Conservation (phyloP, 2,797 vertebrate species). For the Sternotherus odoratus region DNA sequence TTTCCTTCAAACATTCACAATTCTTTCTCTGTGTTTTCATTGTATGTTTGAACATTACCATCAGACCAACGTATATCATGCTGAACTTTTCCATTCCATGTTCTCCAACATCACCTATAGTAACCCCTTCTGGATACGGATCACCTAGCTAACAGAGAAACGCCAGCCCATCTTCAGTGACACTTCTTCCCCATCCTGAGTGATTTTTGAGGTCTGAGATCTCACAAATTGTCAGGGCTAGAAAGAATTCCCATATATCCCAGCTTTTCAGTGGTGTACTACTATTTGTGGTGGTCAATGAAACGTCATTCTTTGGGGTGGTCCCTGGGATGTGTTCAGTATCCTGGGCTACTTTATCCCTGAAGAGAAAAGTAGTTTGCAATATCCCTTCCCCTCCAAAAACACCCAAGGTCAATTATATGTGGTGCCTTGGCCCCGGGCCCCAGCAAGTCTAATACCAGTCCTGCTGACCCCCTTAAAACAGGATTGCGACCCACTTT, state of each 20-base stretch:
- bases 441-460: no score
- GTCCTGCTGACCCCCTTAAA: no score
- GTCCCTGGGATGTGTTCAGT: background rate
- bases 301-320: background rate
- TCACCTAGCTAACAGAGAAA: background rate
- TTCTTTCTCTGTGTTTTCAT: background rate
- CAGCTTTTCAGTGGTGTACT: background rate
- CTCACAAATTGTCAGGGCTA: background rate
- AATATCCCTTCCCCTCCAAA: background rate
- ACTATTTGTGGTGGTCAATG: background rate
- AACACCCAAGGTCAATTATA: background rate
- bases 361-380: background rate
- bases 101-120: background rate
- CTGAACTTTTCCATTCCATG: background rate
- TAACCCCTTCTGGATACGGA: background rate
- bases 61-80: background rate
- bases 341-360: background rate
- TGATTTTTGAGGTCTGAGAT: background rate
- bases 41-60: background rate
- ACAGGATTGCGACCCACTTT: no score
- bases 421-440: no score
- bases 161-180: background rate
- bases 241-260: background rate
- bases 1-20: background rate
- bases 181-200: background rate